A percentile compares a stretch with the other conserved stretches of the same genome.
These are phyloP conservation scores for Parochlus steinenii DNA, from an alignment of 2,888 invertebrate species.

Conservation along the genomic window DNA sequence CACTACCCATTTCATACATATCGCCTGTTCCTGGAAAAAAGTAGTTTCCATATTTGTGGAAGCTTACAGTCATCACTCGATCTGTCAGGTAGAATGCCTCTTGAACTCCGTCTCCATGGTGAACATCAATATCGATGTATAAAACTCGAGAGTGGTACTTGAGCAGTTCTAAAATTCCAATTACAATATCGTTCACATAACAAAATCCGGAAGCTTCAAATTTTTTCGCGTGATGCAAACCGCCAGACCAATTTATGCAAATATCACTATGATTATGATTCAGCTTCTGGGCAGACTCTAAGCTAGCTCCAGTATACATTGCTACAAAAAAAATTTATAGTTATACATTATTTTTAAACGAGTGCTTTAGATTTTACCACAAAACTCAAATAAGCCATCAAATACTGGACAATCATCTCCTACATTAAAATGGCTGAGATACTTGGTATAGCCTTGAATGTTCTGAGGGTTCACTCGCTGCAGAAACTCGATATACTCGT, in stretches of 20 bases:
- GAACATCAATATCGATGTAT: constrained; percentile 98
- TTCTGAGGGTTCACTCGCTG: constrained; percentile 92
- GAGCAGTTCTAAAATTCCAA: constrained; percentile 85
- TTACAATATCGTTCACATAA: constrained; percentile 98
- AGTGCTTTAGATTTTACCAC: too few relatives aligned
- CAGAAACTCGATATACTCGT: constrained; percentile 95
- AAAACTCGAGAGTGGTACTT: constrained; percentile 88
- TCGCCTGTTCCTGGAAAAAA: constrained; percentile 98
- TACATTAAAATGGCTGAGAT: constrained; percentile 86
- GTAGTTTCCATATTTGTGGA: constrained; percentile 95
- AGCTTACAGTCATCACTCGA: constrained; percentile 97
- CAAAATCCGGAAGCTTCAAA: constrained; percentile 98
- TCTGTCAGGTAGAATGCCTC: constrained; percentile 96
- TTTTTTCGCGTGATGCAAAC: constrained; percentile 97
- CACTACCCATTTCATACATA: constrained; percentile 96
- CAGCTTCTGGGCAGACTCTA: constrained; percentile 91
- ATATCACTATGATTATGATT: constrained; percentile 93
- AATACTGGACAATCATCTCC: constrained; percentile 95
- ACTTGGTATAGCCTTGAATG: constrained; percentile 83
- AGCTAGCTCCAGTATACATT: constrained; percentile 94
- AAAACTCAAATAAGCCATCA: constrained; percentile 96
- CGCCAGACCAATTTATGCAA: constrained; percentile 98
- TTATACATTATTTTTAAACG: too few relatives aligned
- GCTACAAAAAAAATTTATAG: too few relatives aligned
- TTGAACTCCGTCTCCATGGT: constrained; percentile 88